phyloP scores from a whole-genome alignment of 1,140 invertebrate genomes.

The Capitella teleta region DNA sequence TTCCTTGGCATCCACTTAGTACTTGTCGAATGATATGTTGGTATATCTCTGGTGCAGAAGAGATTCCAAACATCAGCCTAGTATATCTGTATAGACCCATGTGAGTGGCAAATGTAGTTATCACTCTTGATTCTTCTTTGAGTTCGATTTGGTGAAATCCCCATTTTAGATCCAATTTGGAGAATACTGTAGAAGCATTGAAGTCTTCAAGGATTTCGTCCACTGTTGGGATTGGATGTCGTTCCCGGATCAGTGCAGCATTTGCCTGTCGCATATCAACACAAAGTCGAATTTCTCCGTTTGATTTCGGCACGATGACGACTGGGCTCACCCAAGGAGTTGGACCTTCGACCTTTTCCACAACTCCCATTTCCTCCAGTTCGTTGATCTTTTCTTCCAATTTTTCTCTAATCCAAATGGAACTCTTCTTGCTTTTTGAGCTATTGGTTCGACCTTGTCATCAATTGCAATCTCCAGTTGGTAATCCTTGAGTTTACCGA shows the following conservation, averaged over 20 bases:
- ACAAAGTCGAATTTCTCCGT: constrained; percentile 23
- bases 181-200: constrained; percentile 20
- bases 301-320: constrained; percentile 20
- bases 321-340: constrained; percentile 22
- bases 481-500: constrained; percentile 2
- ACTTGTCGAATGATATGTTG: constrained; percentile 11
- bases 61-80: constrained; percentile 14
- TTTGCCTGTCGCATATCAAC: constrained; percentile 26
- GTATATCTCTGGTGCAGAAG: constrained; percentile 13
- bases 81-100: constrained; percentile 14
- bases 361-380: constrained; percentile 17
- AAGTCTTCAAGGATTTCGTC: constrained; percentile 19
- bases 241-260: constrained; percentile 19
- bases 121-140: constrained; percentile 16
- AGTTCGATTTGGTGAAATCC: constrained; percentile 26
- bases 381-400: constrained; percentile 17
- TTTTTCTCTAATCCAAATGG: constrained; percentile 13
- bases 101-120: constrained; percentile 21
- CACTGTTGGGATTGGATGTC: constrained; percentile 25
- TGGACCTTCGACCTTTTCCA: constrained; percentile 19
- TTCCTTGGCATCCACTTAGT: constrained; percentile 3
- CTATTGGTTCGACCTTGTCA: not conserved
- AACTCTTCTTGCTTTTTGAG: not conserved
- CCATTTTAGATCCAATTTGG: constrained; percentile 20
- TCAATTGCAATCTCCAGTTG: constrained; percentile 4